phyloP scores from a whole-genome alignment of 2,113 vertebrate species.

The Phainopepla nitens region DNA sequence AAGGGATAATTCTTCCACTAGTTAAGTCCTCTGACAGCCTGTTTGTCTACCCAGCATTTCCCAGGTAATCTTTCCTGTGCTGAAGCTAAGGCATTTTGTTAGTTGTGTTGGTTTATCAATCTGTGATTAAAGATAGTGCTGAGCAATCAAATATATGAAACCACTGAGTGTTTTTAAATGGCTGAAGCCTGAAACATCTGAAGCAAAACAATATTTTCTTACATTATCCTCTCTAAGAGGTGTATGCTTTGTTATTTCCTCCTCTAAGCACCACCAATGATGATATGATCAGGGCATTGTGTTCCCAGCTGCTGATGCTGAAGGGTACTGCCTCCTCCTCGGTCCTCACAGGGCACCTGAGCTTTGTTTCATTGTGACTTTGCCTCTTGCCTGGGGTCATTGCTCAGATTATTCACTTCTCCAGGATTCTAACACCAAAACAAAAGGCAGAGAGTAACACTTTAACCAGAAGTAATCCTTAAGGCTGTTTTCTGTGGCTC shows the following conservation, averaged over 20 bases:
- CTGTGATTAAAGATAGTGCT: not conserved
- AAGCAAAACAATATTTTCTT: not conserved
- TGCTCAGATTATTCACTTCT: slow-evolving; percentile 2
- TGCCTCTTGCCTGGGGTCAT: not conserved
- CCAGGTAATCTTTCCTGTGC: not conserved
- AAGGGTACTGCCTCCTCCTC: not conserved
- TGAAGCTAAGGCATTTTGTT: not conserved
- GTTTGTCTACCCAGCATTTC: not conserved
- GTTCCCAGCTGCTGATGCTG: not conserved
- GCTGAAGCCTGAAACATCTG: not conserved
- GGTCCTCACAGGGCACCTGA: not conserved
- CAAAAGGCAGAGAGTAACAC: not conserved
- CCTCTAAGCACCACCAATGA: not conserved
- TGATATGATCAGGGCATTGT: not conserved
- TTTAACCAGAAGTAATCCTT: not conserved
- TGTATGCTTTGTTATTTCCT: not conserved
- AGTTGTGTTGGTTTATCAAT: not conserved
- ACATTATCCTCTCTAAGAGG: not conserved
- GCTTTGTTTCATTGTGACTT: not conserved
- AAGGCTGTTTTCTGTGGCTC: not conserved
- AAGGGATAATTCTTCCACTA: not conserved
- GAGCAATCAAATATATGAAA: not conserved
- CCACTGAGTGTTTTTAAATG: not conserved
- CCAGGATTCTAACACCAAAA: not conserved
- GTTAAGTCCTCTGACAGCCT: not conserved